Evolutionary conservation across 1,140 invertebrate species (phyloP).

Genomic region (Temnothorax curvispinosus): DNA sequence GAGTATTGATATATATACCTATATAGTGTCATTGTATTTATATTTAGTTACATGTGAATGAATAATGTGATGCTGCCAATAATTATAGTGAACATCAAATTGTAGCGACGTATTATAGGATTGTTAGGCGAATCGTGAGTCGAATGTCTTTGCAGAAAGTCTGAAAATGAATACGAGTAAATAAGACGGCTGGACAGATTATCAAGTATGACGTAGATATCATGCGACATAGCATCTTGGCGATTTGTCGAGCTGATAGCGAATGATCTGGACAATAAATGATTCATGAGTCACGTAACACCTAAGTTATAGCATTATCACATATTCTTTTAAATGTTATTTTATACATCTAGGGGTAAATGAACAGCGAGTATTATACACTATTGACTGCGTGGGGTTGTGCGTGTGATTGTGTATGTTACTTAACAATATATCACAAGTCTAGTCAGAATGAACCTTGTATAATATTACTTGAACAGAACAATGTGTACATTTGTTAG

Average conservation of each 20-base stretch:
- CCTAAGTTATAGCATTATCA: conserved; percentile 62
- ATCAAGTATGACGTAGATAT: conserved; percentile 44
- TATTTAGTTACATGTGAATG: conserved; percentile 52
- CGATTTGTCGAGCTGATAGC: conserved; percentile 63
- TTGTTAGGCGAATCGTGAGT: conserved; percentile 16
- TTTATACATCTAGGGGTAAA: conserved; percentile 70
- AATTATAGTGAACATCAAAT: conserved; percentile 44
- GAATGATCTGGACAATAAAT: conserved; percentile 73
- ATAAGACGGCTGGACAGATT: conserved; percentile 57
- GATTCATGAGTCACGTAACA: conserved; percentile 68
- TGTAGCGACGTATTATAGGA: conserved; percentile 53
- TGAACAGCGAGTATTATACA: conserved; percentile 39
- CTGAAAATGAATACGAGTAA: conserved; percentile 48
- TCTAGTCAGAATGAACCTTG: conserved; percentile 60
- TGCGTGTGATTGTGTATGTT: conserved; percentile 59
- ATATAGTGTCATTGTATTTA: conserved; percentile 37
- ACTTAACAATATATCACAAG: conserved; percentile 66
- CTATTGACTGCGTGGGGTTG: conserved; percentile 22
- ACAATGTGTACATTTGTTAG: conserved; percentile 36
- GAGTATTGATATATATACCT: conserved; percentile 1
- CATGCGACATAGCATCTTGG: conserved; percentile 47
- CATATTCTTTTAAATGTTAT: conserved; percentile 72
- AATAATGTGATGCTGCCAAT: conserved; percentile 59
- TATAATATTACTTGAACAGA: conserved; percentile 50
- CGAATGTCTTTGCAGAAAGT: conserved; percentile 44